Evolutionary conservation across 1,140 invertebrate species (phyloP), one percentile per base, ranked within the genome.

Genomic region (Drosophila quadrilineata): DNA sequence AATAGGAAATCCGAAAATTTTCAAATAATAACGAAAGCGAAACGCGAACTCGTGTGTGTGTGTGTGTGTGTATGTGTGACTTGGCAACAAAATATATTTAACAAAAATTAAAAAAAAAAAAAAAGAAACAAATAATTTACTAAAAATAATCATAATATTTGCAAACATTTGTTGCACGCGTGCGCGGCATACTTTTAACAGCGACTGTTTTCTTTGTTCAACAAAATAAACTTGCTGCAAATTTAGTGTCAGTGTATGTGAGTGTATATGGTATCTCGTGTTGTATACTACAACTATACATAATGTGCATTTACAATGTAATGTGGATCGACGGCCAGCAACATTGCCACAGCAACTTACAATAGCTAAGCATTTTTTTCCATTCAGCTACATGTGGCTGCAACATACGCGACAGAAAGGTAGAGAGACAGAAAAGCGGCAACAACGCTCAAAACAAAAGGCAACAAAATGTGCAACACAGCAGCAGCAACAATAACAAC

Each of bases 131-230:
- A 16, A 38, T 10, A 52, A 9, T 6, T 17, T 21, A 17, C 19
- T 53, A 53, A 19, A 50, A 33, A 33, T 10, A 14, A 9, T 14
- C 29, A 21, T 53, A 53, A 22, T 29, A 48, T 6, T 43, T 24
- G 63, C 29, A 49, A 28, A 71, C 48, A 75, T 48, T 75, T 60
- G 75, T 64, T 67, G 71, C 65, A 75, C 70, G 75, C 75, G 53
- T 58, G 65, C 75, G 75, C 75, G 59, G 53, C 75, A 65, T 69
- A 75, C 75, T 57, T 77, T 49, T 77, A 66, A 68, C 54, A 52
- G 45, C 31, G 40, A 69, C 62, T 65, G 63, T 77, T 65, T 73
- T 57, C 79, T 77, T 84, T 84, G 70, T 77, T 84, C 36, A 57
- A 72, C 36, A 64, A n/a, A n/a, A n/a, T n/a, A n/a, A n/a, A n/a